Percentiles rank a stretch among this genome's conserved stretches.
phyloP scores from a whole-genome alignment of 2,113 vertebrate species.

The Albula glossodonta region DNA sequence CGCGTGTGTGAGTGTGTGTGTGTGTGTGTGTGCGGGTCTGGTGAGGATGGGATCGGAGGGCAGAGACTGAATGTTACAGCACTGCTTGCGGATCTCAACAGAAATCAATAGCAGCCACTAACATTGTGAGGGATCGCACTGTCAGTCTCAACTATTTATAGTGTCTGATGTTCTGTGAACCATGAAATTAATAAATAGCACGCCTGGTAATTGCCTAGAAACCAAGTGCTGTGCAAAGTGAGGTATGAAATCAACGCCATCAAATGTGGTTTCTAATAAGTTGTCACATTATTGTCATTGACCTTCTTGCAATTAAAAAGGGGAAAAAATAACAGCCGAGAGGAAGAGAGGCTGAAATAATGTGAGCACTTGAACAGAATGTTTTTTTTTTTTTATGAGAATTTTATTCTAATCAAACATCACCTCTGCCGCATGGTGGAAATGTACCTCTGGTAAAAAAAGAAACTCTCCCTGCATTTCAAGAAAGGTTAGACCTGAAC shows the following conservation, averaged over 20 bases:
- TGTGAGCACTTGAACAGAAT: background rate
- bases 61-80: background rate
- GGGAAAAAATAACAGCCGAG: conserved; percentile 20
- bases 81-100: conserved; percentile 51
- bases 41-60: too few species aligned
- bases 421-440: background rate
- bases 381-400: conserved; percentile 4
- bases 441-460: background rate
- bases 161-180: conserved; percentile 71
- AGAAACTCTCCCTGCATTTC: background rate
- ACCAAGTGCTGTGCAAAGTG: conserved; percentile 62
- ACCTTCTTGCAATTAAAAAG: conserved; percentile 76
- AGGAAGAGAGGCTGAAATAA: conserved; percentile 33
- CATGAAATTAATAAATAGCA: conserved; percentile 80
- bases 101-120: conserved; percentile 63
- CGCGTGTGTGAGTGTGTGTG: background rate
- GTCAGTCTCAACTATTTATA: conserved; percentile 74
- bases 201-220: conserved; percentile 73
- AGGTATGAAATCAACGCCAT: conserved; percentile 69
- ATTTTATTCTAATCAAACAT: conserved; percentile 1
- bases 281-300: conserved; percentile 75
- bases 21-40: background rate
- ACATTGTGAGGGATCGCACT: conserved; percentile 64
- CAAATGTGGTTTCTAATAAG: conserved; percentile 73
- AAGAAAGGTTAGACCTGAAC: too few species aligned